Evolutionary conservation across 2,113 vertebrate genomes (phyloP).

Genomic region (Pseudorectes ferrugineus): DNA sequence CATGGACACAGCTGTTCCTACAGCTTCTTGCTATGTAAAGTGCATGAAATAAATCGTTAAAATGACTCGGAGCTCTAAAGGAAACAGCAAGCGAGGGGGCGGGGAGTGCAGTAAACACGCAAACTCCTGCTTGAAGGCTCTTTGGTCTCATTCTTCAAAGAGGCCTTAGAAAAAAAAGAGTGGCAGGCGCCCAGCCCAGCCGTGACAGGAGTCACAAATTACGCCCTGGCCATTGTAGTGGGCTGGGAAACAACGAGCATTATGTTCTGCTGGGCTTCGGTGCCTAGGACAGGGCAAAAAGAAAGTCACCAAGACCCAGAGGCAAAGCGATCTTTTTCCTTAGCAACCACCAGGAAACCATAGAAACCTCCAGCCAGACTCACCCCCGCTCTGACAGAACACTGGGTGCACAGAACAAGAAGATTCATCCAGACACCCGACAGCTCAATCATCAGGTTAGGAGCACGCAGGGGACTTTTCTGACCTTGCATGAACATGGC

Average conservation of each 20-base stretch:
- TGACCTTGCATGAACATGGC: rapidly evolving
- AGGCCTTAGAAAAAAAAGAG: neutral
- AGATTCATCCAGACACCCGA: neutral
- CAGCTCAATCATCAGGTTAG: neutral
- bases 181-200: neutral
- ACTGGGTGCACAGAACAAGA: neutral
- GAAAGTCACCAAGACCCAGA: constrained; percentile 22
- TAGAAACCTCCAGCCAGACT: constrained; percentile 20
- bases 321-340: neutral
- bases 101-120: neutral
- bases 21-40: constrained; percentile 47
- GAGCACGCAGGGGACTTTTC: rapidly evolving
- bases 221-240: neutral
- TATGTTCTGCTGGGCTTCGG: neutral
- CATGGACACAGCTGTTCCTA: neutral
- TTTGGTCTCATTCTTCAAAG: constrained; percentile 53
- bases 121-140: constrained; percentile 9
- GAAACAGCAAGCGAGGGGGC: neutral
- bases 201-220: constrained; percentile 39
- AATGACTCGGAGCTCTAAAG: neutral
- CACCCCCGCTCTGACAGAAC: neutral
- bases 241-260: constrained; percentile 26
- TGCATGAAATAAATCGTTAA: constrained; percentile 29
- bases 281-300: constrained; percentile 36
- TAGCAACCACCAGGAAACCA: constrained; percentile 34